These are phyloP conservation scores for Myiotriccus ornatus DNA, from an alignment of 2,797 vertebrate species.

Conservation along the genomic window DNA sequence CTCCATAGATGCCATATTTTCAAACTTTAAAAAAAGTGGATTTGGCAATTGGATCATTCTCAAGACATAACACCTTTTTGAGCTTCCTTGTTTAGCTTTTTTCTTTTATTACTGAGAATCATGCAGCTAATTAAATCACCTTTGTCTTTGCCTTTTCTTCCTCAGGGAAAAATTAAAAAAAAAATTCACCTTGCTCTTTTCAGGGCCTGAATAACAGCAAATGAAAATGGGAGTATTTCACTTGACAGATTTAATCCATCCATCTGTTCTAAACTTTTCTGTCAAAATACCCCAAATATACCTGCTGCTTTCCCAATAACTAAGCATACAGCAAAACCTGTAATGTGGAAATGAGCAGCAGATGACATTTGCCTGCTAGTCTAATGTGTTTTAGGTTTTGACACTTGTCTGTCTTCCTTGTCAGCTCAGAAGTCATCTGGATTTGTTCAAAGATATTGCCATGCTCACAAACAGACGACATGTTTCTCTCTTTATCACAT, in stretches of 20 bases:
- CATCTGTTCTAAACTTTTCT: conserved; percentile 23
- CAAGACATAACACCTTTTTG: background rate
- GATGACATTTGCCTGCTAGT: conserved; percentile 31
- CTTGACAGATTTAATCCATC: conserved; percentile 10
- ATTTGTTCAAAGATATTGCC: conserved; percentile 22
- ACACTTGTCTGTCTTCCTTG: conserved; percentile 50
- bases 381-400: conserved; percentile 8
- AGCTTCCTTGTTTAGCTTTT: background rate
- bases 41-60: background rate
- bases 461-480: background rate
- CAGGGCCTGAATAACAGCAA: background rate
- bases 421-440: conserved; percentile 25
- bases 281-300: background rate
- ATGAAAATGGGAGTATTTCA: background rate
- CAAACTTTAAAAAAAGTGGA: background rate
- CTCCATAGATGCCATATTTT: background rate
- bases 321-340: background rate
- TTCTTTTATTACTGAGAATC: background rate
- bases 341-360: conserved; percentile 34
- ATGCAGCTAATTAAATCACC: background rate
- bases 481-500: conserved; percentile 10
- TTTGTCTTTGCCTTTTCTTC: background rate
- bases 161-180: background rate
- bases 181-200: background rate
- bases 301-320: background rate